Conservation (phyloP, 2,888 invertebrate species). For the Spisula solida region DNA sequence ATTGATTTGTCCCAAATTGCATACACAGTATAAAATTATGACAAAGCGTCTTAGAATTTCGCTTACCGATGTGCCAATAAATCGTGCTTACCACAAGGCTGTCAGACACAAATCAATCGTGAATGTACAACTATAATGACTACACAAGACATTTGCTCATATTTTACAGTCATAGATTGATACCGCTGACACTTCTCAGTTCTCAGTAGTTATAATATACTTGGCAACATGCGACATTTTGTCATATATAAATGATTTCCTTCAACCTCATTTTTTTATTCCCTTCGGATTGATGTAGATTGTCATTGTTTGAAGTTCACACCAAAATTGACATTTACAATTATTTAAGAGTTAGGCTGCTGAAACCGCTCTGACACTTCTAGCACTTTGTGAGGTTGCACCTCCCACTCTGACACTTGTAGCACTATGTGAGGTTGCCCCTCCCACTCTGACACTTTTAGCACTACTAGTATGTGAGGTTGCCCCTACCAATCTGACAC, state of each 20-base stretch:
- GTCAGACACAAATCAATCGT: constrained; percentile 14
- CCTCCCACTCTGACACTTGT: no score
- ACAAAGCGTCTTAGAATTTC: no score
- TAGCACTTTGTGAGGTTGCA: no score
- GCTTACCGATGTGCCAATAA: neutral
- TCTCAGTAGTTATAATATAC: neutral
- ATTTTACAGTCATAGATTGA: neutral
- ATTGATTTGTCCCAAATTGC: no score
- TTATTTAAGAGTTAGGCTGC: neutral
- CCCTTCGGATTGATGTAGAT: neutral
- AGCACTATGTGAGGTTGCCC: no score
- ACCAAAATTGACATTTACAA: neutral
- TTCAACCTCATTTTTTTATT: neutral
- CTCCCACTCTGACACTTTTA: no score
- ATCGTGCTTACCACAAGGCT: neutral
- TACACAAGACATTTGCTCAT: neutral
- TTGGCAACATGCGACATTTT: neutral
- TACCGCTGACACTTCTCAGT: neutral
- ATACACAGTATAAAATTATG: no score
- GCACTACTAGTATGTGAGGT: no score
- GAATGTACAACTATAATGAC: constrained; percentile 7
- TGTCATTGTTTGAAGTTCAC: neutral
- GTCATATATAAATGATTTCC: neutral
- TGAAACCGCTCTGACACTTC: no score
- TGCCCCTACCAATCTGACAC: no score